Conservation (phyloP, 2,888 invertebrate species). For the Sturmia bella region DNA sequence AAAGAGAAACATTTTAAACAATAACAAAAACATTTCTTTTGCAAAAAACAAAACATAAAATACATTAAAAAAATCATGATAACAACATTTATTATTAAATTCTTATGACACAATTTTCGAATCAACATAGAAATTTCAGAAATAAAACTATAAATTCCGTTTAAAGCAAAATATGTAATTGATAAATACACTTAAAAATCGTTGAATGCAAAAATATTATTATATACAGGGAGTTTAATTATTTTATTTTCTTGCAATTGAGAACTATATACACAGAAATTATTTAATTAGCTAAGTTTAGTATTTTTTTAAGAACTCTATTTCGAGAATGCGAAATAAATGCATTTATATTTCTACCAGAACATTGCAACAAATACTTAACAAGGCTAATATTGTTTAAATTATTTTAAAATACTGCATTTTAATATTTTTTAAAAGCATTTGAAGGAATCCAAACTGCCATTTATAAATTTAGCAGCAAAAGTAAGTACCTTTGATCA, state of each 20-base stretch:
- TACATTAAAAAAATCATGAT: slow-evolving; percentile 43
- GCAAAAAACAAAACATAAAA: slow-evolving; percentile 29
- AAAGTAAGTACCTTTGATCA: background rate
- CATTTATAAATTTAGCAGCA: slow-evolving; percentile 32
- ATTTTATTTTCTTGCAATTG: background rate
- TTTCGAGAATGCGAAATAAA: too few species aligned
- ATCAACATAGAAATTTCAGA: slow-evolving; percentile 20
- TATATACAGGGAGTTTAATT: slow-evolving; percentile 56
- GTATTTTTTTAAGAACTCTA: too few species aligned
- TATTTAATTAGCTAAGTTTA: too few species aligned
- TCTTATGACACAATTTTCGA: slow-evolving; percentile 54
- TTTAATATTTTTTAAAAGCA: slow-evolving; percentile 9
- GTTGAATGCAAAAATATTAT: slow-evolving; percentile 41
- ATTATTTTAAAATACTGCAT: background rate
- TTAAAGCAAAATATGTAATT: slow-evolving; percentile 45
- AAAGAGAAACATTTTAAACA: slow-evolving; percentile 43
- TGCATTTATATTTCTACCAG: too few species aligned
- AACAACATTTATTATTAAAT: slow-evolving; percentile 57
- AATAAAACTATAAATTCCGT: slow-evolving; percentile 46
- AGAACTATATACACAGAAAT: too few species aligned
- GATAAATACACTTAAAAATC: slow-evolving; percentile 47
- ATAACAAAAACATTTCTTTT: slow-evolving; percentile 42
- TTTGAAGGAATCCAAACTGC: slow-evolving; percentile 53
- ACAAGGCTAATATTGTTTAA: background rate
- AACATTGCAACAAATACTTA: too few species aligned